A percentile compares a stretch with the other conserved stretches of the same genome.
These are phyloP conservation scores for Eilema sororculum DNA, from an alignment of 2,888 invertebrate genomes.

Conservation along the genomic window DNA sequence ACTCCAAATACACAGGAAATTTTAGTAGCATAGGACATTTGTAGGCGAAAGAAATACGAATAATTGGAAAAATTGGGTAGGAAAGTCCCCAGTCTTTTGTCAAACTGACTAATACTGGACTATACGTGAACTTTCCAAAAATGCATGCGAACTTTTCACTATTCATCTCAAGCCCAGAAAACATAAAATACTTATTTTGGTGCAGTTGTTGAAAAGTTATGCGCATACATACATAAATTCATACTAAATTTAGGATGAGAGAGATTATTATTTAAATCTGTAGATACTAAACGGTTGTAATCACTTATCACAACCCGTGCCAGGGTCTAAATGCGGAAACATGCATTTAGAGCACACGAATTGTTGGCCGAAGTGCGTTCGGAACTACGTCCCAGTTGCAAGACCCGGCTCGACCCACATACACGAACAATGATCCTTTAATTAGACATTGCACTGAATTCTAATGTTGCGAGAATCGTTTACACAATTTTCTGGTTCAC, in stretches of 20 bases:
- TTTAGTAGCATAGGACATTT: too few species aligned
- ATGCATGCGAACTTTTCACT: too few species aligned
- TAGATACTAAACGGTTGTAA: constrained; percentile 21
- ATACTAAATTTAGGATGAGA: not conserved
- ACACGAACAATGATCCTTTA: constrained; percentile 72
- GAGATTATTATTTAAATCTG: not conserved
- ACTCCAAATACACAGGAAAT: too few species aligned
- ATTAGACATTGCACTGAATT: constrained; percentile 68
- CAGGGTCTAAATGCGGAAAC: constrained; percentile 72
- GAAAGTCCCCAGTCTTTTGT: too few species aligned
- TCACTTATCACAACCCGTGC: constrained; percentile 39
- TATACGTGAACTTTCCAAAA: too few species aligned
- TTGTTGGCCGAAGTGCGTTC: constrained; percentile 65
- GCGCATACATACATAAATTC: too few species aligned
- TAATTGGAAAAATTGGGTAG: too few species aligned
- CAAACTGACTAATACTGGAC: too few species aligned
- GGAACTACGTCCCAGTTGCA: constrained; percentile 68
- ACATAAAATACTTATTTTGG: too few species aligned
- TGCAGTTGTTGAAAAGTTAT: too few species aligned
- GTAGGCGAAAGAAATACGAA: too few species aligned
- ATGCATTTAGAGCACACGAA: constrained; percentile 73
- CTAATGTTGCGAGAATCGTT: constrained; percentile 63
- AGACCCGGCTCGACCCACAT: constrained; percentile 64
- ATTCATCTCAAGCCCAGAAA: too few species aligned
- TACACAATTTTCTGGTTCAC: constrained; percentile 64